Base-by-base conservation (phyloP, 2,888 invertebrate species). In the Conchocele bisecta region DNA sequence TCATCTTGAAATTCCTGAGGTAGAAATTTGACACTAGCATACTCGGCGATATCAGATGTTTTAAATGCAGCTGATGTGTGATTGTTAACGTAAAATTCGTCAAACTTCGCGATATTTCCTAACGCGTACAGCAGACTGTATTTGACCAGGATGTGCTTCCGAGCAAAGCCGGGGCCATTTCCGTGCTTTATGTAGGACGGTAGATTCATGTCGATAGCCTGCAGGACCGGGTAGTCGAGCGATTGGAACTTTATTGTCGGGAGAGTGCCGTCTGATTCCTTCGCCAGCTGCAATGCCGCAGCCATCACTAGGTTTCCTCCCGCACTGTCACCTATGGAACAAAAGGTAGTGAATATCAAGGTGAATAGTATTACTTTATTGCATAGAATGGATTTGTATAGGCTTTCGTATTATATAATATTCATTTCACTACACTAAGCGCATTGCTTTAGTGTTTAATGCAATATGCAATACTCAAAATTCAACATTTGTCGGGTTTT, bases 151-250 rank as follows among this genome's bases (percentile, higher is more conserved):
- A 46, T 35, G 6, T 75, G 44, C 51, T 73, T 75, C n/a, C 61
- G 68, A 0, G 76, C 28, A 17, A 67, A 37, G 4, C 75, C 66
- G 20, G 79, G 74, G n/a, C 76, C 68, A 9, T 60, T 26, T 3
- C 51, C 60, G 41, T 73, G 65, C 37, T 69, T 66, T 9, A 69
- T 24, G 69, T 88, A 82, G 5, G 80, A 77, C 3, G 86, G 85
- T 17, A 85, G 75, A 57, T 83, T 81, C 65, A 91, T 88, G 66
- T 89, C 87, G 69, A 90, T 83, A 15, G 85, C 77, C 50, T 83
- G 83, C 0, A 83, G 61, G 3, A 65, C 73, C 1, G 81, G 83
- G 41, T 81, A 79, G 37, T 80, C 73, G 4, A 83, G 39, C 0
- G 75, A 60, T 53, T 76, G 78, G n/a, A 80, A 61, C 39, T 66